Conservation (phyloP, 2,888 invertebrate genomes). For the Epsilonema sp. region DNA sequence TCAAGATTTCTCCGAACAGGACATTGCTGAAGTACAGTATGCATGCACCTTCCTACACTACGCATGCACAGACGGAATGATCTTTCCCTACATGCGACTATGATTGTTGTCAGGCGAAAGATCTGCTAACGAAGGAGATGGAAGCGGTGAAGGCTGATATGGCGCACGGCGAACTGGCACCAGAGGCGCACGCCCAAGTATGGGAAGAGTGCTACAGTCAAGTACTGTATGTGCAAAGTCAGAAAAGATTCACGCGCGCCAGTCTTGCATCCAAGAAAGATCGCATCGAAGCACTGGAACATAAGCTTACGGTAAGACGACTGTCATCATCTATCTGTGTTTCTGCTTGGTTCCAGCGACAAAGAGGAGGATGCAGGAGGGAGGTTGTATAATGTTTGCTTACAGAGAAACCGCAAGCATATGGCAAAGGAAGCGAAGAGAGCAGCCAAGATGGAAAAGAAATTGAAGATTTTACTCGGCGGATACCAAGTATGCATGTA, state of each 20-base stretch:
- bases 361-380: neutral
- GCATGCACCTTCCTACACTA: no score
- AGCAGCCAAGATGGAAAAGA: constrained; percentile 93
- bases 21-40: constrained; percentile 22
- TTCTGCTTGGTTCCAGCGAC: neutral
- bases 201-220: constrained; percentile 90
- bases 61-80: no score
- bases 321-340: neutral
- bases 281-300: constrained; percentile 73
- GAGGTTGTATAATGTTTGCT: constrained; percentile 3
- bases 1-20: constrained; percentile 45
- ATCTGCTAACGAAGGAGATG: constrained; percentile 38
- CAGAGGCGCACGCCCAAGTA: constrained; percentile 77
- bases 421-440: constrained; percentile 92
- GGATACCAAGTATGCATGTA: constrained; percentile 61
- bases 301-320: constrained; percentile 53
- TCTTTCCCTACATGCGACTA: no score
- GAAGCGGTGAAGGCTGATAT: constrained; percentile 14
- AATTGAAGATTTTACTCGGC: constrained; percentile 77
- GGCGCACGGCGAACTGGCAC: constrained; percentile 70
- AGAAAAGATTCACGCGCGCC: constrained; percentile 76
- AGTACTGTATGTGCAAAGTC: constrained; percentile 70
- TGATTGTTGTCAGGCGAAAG: constrained; percentile 25
- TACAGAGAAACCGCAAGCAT: constrained; percentile 59
- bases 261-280: constrained; percentile 89